Evolutionary conservation across 2,888 invertebrate genomes (phyloP).

Genomic region (Pelosia muscerda): DNA sequence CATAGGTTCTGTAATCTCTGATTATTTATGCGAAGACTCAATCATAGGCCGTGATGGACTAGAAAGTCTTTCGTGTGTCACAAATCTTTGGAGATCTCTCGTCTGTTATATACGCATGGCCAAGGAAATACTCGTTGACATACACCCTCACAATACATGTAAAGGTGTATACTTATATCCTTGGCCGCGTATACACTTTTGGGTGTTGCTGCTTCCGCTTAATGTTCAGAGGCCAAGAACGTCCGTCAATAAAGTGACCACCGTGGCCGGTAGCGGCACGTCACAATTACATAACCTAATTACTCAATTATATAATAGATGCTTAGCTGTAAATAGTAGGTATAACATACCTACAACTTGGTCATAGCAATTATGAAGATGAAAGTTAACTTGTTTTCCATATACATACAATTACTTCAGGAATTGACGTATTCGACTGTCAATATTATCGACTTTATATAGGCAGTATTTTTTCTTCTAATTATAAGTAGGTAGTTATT

Average conservation of each 20-base stretch:
- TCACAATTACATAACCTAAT: slow-evolving; percentile 6
- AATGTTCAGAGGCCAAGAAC: not conserved
- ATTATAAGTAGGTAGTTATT: not conserved
- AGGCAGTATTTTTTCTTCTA: not conserved
- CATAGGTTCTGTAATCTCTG: too few species aligned
- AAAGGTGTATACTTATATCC: too few species aligned
- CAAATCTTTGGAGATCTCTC: too few species aligned
- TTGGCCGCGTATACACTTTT: not conserved
- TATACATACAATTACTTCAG: not conserved
- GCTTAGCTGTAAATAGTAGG: not conserved
- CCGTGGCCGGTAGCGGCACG: not conserved
- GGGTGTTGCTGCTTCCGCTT: not conserved
- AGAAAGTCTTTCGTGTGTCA: too few species aligned
- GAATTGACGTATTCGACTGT: not conserved
- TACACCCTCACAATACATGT: too few species aligned
- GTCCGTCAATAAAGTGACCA: not conserved
- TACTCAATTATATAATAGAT: slow-evolving; percentile 1
- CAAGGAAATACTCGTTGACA: too few species aligned
- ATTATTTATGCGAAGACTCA: too few species aligned
- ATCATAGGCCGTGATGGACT: too few species aligned
- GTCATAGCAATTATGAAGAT: not conserved
- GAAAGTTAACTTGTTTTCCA: slow-evolving; percentile 3
- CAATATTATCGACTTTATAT: not conserved
- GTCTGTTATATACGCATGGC: too few species aligned
- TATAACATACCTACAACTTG: not conserved